Conservation (phyloP, 2,797 vertebrate genomes). For the Aselliscus stoliczkanus region DNA sequence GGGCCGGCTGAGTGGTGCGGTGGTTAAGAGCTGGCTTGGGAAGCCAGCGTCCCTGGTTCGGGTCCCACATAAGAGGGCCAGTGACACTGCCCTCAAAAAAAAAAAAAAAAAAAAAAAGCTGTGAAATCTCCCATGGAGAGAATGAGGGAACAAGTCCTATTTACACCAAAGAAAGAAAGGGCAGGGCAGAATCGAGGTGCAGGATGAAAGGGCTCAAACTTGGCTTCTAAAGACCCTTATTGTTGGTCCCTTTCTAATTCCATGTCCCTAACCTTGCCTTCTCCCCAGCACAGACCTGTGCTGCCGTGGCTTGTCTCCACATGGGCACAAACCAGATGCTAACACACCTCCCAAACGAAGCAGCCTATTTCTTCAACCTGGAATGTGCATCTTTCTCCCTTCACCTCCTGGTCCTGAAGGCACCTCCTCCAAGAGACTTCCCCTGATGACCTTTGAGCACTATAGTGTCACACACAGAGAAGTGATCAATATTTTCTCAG, state of each 20-base stretch:
- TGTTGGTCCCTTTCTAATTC: not conserved
- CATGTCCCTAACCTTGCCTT: no score
- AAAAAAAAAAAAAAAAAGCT: no score
- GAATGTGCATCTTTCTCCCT: not conserved
- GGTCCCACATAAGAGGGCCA: no score
- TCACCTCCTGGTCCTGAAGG: not conserved
- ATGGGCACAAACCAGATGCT: rapidly evolving
- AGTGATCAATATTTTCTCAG: not conserved
- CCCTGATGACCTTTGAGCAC: not conserved
- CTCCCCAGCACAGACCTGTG: not conserved
- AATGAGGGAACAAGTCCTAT: no score
- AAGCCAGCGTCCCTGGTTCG: no score
- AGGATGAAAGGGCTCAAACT: not conserved
- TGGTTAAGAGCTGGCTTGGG: no score
- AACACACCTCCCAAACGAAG: not conserved
- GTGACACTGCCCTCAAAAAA: no score
- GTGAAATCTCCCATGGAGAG: not conserved
- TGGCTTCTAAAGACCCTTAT: not conserved
- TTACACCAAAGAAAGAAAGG: not conserved
- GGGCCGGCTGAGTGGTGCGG: no score
- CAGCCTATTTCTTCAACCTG: not conserved
- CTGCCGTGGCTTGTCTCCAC: not conserved
- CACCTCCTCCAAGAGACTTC: not conserved
- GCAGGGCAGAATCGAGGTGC: not conserved
- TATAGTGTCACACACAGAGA: not conserved